Evolutionary conservation across 2,888 invertebrate species (phyloP).

Genomic region (Barypeithes pellucidus): DNA sequence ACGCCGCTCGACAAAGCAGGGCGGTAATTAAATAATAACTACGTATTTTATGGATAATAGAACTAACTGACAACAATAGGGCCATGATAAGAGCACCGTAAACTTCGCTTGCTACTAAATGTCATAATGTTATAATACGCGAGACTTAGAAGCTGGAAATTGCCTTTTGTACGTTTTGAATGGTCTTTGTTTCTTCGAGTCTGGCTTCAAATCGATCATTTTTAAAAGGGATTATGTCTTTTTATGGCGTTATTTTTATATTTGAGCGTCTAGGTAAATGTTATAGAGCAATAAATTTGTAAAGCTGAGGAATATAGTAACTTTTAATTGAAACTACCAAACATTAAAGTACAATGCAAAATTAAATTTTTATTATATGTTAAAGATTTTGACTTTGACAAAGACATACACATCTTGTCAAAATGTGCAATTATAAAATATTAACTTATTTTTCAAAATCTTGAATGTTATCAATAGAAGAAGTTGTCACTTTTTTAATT

Average conservation of each 20-base stretch:
- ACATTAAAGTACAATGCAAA: no score
- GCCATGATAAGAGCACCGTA: conserved; percentile 53
- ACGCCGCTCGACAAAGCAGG: conserved; percentile 20
- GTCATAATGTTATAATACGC: conserved; percentile 49
- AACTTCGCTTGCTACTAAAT: conserved; percentile 51
- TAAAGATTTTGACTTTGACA: no score
- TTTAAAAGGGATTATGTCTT: conserved; percentile 36
- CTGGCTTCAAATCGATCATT: conserved; percentile 40
- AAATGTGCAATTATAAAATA: no score
- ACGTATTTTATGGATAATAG: conserved; percentile 67
- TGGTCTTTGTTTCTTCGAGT: conserved; percentile 45
- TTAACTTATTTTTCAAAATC: no score
- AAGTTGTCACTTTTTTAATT: no score
- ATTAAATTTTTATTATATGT: no score
- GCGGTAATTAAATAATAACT: conserved; percentile 60
- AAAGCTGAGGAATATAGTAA: no score
- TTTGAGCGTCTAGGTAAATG: neutral
- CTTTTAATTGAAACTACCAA: no score
- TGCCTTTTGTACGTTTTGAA: conserved; percentile 50
- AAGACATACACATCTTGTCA: no score
- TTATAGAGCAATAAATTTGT: no score
- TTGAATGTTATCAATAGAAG: no score
- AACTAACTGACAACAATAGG: conserved; percentile 65
- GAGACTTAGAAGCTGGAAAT: conserved; percentile 49
- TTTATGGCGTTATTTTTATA: neutral